phyloP scores from a whole-genome alignment of 2,888 invertebrate genomes.

The Leptinotarsa tumamoca region DNA sequence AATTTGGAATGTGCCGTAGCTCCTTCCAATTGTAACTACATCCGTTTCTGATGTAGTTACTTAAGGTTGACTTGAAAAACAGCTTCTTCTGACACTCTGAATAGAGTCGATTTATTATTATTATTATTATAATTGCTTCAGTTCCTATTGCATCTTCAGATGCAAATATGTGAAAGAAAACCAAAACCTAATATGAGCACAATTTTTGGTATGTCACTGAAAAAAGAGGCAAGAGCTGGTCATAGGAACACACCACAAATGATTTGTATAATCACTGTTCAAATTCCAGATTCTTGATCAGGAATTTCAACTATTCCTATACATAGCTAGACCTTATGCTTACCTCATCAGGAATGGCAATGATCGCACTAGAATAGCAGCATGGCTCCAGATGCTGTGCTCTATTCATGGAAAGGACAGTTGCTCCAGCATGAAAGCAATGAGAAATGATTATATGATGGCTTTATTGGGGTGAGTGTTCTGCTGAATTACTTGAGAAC shows the following conservation, averaged over 20 bases:
- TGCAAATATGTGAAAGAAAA: no score
- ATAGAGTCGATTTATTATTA: no score
- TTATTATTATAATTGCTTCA: no score
- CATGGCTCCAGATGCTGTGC: constrained; percentile 69
- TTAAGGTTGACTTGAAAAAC: no score
- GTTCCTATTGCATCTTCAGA: no score
- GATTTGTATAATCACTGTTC: background rate
- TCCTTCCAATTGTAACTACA: no score
- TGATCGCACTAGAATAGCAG: constrained; percentile 66
- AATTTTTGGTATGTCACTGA: no score
- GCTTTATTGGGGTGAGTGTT: constrained; percentile 65
- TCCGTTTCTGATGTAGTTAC: background rate
- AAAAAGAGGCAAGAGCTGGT: no score
- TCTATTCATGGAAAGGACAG: constrained; percentile 65
- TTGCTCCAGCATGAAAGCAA: constrained; percentile 68
- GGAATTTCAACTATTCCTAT: constrained; percentile 68
- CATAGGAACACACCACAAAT: no score
- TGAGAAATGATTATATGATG: constrained; percentile 71
- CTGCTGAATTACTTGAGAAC: background rate
- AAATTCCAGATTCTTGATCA: constrained; percentile 63
- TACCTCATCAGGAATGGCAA: constrained; percentile 63
- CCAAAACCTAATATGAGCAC: no score
- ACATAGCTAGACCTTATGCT: constrained; percentile 67
- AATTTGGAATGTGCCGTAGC: no score
- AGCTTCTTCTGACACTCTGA: no score